Evolutionary conservation across 2,888 invertebrate genomes (phyloP).

Genomic region (Tetragonisca angustula): DNA sequence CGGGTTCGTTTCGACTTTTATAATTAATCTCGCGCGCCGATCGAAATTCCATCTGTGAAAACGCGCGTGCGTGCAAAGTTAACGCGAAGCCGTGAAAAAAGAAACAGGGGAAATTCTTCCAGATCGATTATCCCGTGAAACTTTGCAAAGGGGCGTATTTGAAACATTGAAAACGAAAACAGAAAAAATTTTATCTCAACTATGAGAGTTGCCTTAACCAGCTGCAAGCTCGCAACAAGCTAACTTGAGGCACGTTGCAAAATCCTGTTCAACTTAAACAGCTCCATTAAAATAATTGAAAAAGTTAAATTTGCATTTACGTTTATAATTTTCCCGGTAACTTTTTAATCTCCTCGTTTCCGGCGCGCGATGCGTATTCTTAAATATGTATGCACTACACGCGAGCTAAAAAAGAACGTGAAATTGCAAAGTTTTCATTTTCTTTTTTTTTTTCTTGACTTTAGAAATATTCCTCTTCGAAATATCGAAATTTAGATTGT

Average conservation of each 20-base stretch:
- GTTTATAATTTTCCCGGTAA: not conserved
- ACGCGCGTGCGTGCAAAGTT: not conserved
- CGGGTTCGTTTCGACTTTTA: not conserved
- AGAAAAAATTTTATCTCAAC: too few species aligned
- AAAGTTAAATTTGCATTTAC: not conserved
- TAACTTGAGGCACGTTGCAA: too few species aligned
- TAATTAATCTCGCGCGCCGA: not conserved
- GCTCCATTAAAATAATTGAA: not conserved
- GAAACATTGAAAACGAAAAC: too few species aligned
- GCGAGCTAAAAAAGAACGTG: not conserved
- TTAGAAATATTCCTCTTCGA: too few species aligned
- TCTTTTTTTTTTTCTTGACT: too few species aligned
- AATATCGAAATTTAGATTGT: not conserved
- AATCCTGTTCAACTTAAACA: not conserved
- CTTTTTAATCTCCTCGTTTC: not conserved
- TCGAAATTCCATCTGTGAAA: not conserved
- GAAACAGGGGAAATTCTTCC: not conserved
- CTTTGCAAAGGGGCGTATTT: not conserved
- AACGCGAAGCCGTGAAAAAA: not conserved
- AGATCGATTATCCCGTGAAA: not conserved
- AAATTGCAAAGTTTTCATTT: not conserved
- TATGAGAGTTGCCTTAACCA: not conserved
- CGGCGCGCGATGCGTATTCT: not conserved
- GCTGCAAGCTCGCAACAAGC: not conserved
- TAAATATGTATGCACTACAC: not conserved